Evolutionary conservation across 2,113 vertebrate species (phyloP), one percentile per base, ranked within the genome.

Genomic region (crab-eating macaque (Macaca fascicularis)): DNA sequence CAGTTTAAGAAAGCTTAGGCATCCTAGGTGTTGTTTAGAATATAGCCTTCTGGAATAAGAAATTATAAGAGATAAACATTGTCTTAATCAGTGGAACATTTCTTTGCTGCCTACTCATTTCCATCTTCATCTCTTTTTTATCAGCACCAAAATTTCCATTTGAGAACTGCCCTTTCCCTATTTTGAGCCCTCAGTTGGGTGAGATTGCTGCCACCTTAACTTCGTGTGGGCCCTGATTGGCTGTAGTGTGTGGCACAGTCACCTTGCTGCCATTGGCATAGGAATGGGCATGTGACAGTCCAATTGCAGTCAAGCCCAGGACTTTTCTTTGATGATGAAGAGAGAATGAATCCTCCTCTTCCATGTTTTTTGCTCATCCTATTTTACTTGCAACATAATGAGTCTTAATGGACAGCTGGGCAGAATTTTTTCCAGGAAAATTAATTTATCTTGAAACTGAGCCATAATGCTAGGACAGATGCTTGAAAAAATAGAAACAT

Each of bases 401-500:
- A 89, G 30, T 70, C 30, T 19, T 70, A 43, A 64, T 7, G 52
- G 35, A 92, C 48, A 81, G 12, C 45, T 8, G 13, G 27, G 10
- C 23, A 85, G 84, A 69, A 1, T 84, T 74, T 85, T 64, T 50
- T 3, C 1, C 50, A 75, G 55, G 19, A 40, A 88, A 75, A 85
- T 92, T 50, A 50, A 89, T 81, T 85, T 92, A 22, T 92, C 64
- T 92, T 43, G 32, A 91, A 96, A 85, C 48, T 45, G 9, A 59
- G 8, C 40, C 27, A 20, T 69, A 67, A 59, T 74, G 7, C 82
- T 82, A 67, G 52, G 35, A 81, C 11, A n/a, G 88, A 80, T 10
- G 2, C 6, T 92, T 92, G 38, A 89, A 91, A 93, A 80, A 69
- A 38, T 59, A 45, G 88, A 72, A 17, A 81, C 14, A 76, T 76